These are phyloP conservation scores for Dendrocincla fuliginosa DNA, from an alignment of 2,797 vertebrate genomes.

Conservation along the genomic window DNA sequence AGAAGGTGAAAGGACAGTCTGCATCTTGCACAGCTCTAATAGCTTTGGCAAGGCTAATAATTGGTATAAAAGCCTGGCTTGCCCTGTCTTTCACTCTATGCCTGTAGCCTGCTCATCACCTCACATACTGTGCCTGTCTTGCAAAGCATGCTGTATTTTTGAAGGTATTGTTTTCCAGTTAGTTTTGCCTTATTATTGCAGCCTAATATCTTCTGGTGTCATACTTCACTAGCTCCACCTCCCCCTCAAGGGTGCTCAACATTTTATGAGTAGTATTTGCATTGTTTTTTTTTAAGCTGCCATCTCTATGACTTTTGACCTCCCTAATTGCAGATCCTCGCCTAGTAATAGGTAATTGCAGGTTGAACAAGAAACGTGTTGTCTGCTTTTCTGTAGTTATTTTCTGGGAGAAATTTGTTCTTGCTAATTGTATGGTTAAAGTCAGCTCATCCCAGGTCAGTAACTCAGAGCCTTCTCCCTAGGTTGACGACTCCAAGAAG, in stretches of 20 bases:
- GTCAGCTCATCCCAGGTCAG: constrained; percentile 14
- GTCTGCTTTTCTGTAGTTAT: not conserved
- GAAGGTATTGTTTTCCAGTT: constrained; percentile 50
- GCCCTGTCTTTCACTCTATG: not conserved
- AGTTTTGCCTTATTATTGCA: constrained; percentile 50
- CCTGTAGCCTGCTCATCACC: not conserved
- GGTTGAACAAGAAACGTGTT: constrained; percentile 56
- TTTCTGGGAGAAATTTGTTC: constrained; percentile 41
- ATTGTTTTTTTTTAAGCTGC: not conserved
- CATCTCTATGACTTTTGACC: constrained; percentile 61
- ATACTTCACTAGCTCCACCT: constrained; percentile 57
- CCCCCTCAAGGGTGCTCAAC: not conserved
- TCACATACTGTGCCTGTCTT: not conserved
- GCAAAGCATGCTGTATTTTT: not conserved
- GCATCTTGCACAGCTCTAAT: not conserved
- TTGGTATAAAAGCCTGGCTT: not conserved
- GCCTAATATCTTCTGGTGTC: constrained; percentile 54
- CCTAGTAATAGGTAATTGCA: constrained; percentile 67
- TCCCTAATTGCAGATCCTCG: constrained; percentile 46
- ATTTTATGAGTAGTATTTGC: constrained; percentile 27
- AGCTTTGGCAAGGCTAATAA: constrained; percentile 8
- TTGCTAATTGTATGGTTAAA: constrained; percentile 55
- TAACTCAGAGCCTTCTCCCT: constrained; percentile 20
- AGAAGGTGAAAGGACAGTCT: constrained; percentile 11
- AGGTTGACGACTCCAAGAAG: constrained; percentile 70